Conservation (phyloP, 1,140 invertebrate species). For the Delia radicum region DNA sequence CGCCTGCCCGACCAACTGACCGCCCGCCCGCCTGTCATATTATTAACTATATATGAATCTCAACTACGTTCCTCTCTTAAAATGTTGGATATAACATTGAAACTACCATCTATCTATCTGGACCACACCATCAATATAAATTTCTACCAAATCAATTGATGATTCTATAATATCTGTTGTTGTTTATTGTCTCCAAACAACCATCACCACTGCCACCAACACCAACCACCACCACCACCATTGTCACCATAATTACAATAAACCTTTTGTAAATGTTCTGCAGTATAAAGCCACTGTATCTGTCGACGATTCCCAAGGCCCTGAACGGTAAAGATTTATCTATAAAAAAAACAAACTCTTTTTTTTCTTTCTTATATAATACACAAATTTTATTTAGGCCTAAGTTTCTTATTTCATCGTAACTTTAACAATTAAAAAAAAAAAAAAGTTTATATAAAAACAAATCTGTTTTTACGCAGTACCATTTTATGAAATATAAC, state of each 20-base stretch:
- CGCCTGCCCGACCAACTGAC: too few species aligned
- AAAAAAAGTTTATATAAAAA: too few species aligned
- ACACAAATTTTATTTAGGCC: neutral
- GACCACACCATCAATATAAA: neutral
- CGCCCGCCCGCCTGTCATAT: neutral
- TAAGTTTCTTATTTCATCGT: neutral
- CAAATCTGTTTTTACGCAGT: too few species aligned
- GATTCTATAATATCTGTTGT: neutral
- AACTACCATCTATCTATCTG: neutral
- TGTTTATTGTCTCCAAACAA: neutral
- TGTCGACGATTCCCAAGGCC: slow-evolving; percentile 98
- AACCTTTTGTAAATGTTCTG: slow-evolving; percentile 40
- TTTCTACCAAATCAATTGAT: neutral
- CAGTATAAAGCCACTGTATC: slow-evolving; percentile 99
- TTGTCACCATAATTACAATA: neutral
- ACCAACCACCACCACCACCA: slow-evolving; percentile 12
- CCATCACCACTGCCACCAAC: neutral
- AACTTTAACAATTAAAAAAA: neutral
- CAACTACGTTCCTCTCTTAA: neutral
- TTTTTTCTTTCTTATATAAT: neutral
- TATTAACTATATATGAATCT: neutral
- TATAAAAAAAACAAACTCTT: slow-evolving; percentile 4
- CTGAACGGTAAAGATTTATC: slow-evolving; percentile 84
- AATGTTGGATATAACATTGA: neutral
- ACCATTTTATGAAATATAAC: too few species aligned